Percentiles rank a stretch among this genome's conserved stretches.
Evolutionary conservation across 2,113 vertebrate genomes (phyloP).

Genomic region (Plestiodon gilberti): DNA sequence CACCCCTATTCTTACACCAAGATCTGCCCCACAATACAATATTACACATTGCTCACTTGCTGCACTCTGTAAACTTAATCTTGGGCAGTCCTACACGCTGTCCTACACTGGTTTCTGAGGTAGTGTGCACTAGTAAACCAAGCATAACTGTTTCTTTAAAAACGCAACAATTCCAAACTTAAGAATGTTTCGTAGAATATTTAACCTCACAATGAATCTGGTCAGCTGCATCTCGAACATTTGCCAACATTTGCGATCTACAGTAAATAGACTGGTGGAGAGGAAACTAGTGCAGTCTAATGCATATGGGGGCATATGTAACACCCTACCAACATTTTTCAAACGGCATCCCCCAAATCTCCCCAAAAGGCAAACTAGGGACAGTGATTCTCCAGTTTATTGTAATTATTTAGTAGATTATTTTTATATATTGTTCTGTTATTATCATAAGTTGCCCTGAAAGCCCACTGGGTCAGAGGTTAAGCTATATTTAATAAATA

Average conservation of each 20-base stretch:
- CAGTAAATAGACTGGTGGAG: neutral
- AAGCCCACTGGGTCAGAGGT: neutral
- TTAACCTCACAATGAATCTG: neutral
- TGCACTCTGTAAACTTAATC: neutral
- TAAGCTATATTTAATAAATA: neutral
- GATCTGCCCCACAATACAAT: neutral
- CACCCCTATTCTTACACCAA: neutral
- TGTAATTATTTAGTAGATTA: neutral
- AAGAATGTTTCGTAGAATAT: neutral
- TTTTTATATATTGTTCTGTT: too few species aligned
- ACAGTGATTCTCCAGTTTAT: neutral
- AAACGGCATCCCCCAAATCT: neutral
- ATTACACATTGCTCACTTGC: neutral
- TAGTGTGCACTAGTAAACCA: neutral
- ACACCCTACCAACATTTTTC: neutral
- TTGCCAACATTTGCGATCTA: neutral
- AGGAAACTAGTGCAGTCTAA: neutral
- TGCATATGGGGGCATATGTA: neutral
- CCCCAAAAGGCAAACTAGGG: conserved; percentile 1
- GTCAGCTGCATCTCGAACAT: neutral
- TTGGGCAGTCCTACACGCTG: too few species aligned
- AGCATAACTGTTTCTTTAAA: too few species aligned
- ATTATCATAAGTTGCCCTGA: too few species aligned
- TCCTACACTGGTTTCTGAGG: neutral
- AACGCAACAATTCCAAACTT: neutral